Evolutionary conservation across 2,888 invertebrate genomes (phyloP).

Genomic region (Nephrotoma appendiculata): DNA sequence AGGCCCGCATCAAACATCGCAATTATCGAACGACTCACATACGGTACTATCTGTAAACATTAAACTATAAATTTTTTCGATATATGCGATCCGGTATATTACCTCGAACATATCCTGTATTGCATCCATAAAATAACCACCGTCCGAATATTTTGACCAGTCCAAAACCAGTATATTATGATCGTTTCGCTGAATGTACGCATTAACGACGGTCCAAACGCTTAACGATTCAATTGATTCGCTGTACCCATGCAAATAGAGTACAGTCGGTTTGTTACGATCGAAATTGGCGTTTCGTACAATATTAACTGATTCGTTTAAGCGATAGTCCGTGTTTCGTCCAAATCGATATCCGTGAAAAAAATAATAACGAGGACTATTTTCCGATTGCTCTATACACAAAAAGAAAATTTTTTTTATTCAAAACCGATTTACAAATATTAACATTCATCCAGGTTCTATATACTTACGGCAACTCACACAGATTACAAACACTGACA

Average conservation of each 20-base stretch:
- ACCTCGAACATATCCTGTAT: constrained; percentile 25
- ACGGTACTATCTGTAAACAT: not conserved
- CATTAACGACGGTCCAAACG: constrained; percentile 33
- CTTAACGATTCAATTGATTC: constrained; percentile 43
- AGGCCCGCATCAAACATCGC: constrained; percentile 25
- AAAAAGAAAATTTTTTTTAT: too few species aligned
- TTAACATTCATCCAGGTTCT: not conserved
- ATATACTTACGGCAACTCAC: not conserved
- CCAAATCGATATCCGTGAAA: not conserved
- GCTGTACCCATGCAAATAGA: constrained; percentile 45
- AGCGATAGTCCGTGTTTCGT: not conserved
- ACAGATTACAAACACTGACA: not conserved
- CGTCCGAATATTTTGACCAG: constrained; percentile 30
- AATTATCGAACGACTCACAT: constrained; percentile 13
- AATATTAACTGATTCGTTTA: not conserved
- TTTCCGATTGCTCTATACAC: not conserved
- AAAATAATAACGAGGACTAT: not conserved
- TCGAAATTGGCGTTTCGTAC: constrained; percentile 17
- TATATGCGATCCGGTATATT: not conserved
- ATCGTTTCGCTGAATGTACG: constrained; percentile 25
- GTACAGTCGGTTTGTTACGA: constrained; percentile 35
- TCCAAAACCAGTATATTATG: constrained; percentile 27
- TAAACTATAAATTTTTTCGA: not conserved
- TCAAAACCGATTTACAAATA: too few species aligned
- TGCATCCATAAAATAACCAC: constrained; percentile 29